Conservation (phyloP, 1,140 invertebrate genomes). For the Drosophila sproati region DNA sequence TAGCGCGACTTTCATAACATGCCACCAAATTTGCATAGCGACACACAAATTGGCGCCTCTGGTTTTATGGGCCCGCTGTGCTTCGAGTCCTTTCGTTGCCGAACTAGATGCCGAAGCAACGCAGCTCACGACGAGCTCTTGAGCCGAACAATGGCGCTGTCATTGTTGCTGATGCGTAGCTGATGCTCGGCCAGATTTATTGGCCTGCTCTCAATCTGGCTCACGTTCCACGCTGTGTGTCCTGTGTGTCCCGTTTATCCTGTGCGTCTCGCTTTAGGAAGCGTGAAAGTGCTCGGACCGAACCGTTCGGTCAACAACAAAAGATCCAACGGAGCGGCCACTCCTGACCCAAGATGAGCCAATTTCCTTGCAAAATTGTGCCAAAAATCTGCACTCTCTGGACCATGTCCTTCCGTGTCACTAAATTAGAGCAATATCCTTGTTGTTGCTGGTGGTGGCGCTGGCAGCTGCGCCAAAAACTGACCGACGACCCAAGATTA, state of each 20-base stretch:
- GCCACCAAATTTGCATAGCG: constrained; percentile 46
- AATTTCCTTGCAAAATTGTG: constrained; percentile 59
- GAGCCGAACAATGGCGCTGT: constrained; percentile 57
- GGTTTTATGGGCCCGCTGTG: constrained; percentile 47
- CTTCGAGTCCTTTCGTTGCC: neutral
- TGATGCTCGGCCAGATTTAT: constrained; percentile 70
- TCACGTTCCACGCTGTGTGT: constrained; percentile 56
- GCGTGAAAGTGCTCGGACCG: constrained; percentile 1
- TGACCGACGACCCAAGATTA: constrained; percentile 49
- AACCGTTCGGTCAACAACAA: constrained; percentile 50
- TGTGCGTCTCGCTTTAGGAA: neutral
- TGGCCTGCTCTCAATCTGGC: constrained; percentile 65
- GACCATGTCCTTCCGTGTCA: constrained; percentile 44
- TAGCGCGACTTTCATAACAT: neutral
- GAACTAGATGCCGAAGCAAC: neutral
- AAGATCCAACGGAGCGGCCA: constrained; percentile 44
- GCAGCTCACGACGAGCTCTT: constrained; percentile 18
- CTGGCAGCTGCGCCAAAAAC: constrained; percentile 37
- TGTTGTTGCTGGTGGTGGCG: constrained; percentile 20
- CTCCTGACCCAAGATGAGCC: constrained; percentile 59
- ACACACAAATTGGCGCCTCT: constrained; percentile 49
- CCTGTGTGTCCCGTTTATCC: neutral
- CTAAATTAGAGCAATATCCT: constrained; percentile 68
- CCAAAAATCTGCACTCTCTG: constrained; percentile 50
- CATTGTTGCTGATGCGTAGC: constrained; percentile 68